phyloP scores from a whole-genome alignment of 2,888 invertebrate genomes.

The Pollenia angustigena region DNA sequence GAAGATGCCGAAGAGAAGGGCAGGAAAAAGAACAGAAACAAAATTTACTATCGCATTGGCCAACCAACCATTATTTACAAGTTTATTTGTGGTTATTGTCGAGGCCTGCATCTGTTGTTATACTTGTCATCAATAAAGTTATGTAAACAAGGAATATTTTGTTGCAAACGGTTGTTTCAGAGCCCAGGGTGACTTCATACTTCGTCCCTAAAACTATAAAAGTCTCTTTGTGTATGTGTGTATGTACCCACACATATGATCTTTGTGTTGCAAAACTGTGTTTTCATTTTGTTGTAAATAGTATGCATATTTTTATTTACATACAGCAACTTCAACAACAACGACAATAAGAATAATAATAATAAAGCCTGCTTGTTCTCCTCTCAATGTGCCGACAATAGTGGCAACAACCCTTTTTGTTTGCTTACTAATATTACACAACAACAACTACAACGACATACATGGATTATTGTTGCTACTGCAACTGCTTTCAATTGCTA shows the following conservation, averaged over 20 bases:
- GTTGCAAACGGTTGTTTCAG: constrained; percentile 40
- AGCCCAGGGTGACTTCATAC: constrained; percentile 13
- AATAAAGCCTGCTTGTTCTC: constrained; percentile 4
- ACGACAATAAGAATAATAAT: constrained; percentile 36
- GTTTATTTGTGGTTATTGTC: constrained; percentile 73
- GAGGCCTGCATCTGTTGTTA: constrained; percentile 73
- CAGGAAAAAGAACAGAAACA: constrained; percentile 31
- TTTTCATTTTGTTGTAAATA: constrained; percentile 39
- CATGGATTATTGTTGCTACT: constrained; percentile 45
- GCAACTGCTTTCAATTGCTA: constrained; percentile 51
- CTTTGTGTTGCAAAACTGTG: constrained; percentile 44
- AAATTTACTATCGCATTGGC: constrained; percentile 56
- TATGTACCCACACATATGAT: background rate
- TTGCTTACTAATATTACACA: constrained; percentile 53
- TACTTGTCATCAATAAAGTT: constrained; percentile 74
- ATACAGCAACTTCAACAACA: constrained; percentile 35
- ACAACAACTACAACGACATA: constrained; percentile 28
- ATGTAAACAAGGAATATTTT: constrained; percentile 72
- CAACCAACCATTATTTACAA: constrained; percentile 72
- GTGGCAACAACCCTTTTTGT: constrained; percentile 59
- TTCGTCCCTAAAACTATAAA: background rate
- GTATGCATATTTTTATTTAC: constrained; percentile 53
- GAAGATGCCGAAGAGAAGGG: background rate
- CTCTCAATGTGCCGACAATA: constrained; percentile 40
- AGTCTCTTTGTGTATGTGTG: background rate